Base-by-base conservation (phyloP, 2,888 invertebrate genomes). In the Charanyca ferruginea region DNA sequence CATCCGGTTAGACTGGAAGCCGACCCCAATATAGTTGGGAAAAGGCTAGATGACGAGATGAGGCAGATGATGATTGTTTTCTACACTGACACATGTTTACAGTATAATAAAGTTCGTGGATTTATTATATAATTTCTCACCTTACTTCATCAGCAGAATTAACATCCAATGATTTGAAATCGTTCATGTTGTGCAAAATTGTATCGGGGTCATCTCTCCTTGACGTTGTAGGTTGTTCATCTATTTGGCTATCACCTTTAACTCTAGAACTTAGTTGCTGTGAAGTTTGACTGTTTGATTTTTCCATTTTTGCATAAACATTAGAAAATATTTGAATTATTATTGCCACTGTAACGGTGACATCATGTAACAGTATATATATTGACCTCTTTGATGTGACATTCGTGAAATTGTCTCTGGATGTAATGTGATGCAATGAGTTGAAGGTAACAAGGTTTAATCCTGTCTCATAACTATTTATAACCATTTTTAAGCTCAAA, bases 71-170 rank as follows among this genome's bases (percentile, higher is more conserved):
- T n/a, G 28, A 7, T 35, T 28, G 28, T 28, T 28, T 28, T 28
- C 7, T 5, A 28, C 28, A 6, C 25, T 25, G 25, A 42, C 4
- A 41, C 6, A 51, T n/a, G 7, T 20, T 20, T n/a, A 44, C 16
- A 32, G 16, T 41, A 1, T 16, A 20, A 22, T 3, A 25, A 20
- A n/a, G 11, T 22, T 20, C 4, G n/a, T n/a, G 20, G n/a, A 28
- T 6, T 22, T 28, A 20, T 28, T 16, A 16, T 44, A 7, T 16
- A 48, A 54, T 28, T 57, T 47, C 64, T 74, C 78, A 91, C 92
- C 91, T 89, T 18, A 92, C 77, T 51, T 90, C 88, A 79, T 92
- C 92, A 48, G 91, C 91, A 22, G 92, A 92, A 81, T 91, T 89
- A 47, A 84, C 79, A 53, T 89, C 89, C 13, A 90, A 62, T 3